A percentile compares a stretch with the other conserved stretches of the same genome.
phyloP scores from a whole-genome alignment of 2,797 vertebrate genomes.

The Hemitrygon akajei region DNA sequence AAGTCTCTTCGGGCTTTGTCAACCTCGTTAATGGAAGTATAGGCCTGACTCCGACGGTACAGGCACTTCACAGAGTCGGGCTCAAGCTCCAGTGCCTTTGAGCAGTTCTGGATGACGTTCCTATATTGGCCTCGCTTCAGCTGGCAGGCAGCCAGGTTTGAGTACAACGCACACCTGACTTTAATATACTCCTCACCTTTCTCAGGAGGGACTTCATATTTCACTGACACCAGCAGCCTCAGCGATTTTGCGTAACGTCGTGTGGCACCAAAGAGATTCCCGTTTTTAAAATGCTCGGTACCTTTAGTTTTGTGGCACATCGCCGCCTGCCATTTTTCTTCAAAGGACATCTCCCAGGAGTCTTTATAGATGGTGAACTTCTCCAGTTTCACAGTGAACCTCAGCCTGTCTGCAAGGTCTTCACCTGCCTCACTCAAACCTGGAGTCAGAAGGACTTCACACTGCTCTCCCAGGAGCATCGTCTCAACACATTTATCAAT shows the following conservation, averaged over 20 bases:
- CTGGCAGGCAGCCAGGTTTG: conserved; percentile 80
- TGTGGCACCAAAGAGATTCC: conserved; percentile 68
- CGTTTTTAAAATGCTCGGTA: conserved; percentile 64
- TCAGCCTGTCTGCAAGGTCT: conserved; percentile 28
- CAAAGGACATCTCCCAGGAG: conserved; percentile 67
- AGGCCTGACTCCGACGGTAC: conserved; percentile 76
- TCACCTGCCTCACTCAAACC: conserved; percentile 39
- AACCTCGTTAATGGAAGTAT: conserved; percentile 68
- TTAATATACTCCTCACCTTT: conserved; percentile 51
- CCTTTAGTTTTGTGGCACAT: conserved; percentile 65
- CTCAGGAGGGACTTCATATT: conserved; percentile 42
- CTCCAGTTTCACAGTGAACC: conserved; percentile 57
- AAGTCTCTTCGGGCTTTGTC: conserved; percentile 67
- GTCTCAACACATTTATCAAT: conserved; percentile 66
- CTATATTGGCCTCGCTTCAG: conserved; percentile 66
- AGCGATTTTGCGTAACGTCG: conserved; percentile 73
- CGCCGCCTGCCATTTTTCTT: conserved; percentile 68
- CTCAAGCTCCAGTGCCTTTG: conserved; percentile 66
- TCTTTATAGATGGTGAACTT: conserved; percentile 67
- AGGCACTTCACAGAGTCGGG: conserved; percentile 69
- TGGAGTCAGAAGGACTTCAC: conserved; percentile 54
- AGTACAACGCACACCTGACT: conserved; percentile 68
- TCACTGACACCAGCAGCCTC: conserved; percentile 66
- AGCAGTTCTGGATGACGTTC: conserved; percentile 63
- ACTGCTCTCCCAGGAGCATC: conserved; percentile 69